phyloP scores from a whole-genome alignment of 2,888 invertebrate species.

The Graphium colonna region DNA sequence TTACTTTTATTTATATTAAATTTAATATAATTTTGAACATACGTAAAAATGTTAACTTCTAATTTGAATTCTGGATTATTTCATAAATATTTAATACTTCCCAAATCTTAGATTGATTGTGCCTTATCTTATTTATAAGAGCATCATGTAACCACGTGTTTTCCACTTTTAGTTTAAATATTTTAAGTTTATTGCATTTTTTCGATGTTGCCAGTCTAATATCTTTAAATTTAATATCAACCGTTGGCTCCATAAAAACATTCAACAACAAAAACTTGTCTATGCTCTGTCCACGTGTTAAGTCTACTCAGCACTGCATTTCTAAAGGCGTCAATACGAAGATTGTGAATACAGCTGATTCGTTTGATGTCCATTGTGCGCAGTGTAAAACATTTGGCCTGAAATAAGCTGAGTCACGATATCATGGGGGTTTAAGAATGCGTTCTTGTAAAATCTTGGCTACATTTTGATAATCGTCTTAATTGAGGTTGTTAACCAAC shows the following conservation, averaged over 20 bases:
- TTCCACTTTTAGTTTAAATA: too few relatives aligned
- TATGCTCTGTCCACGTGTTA: not conserved
- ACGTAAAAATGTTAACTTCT: too few relatives aligned
- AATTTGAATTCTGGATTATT: too few relatives aligned
- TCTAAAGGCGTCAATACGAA: constrained; percentile 11
- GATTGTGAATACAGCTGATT: constrained; percentile 5
- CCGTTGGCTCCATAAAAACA: too few relatives aligned
- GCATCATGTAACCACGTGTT: too few relatives aligned
- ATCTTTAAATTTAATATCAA: too few relatives aligned
- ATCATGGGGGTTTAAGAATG: not conserved
- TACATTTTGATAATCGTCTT: not conserved
- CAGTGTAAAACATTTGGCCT: constrained; percentile 9
- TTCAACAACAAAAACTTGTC: not conserved
- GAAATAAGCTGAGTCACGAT: constrained; percentile 10
- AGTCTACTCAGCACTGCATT: not conserved
- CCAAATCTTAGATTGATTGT: too few relatives aligned
- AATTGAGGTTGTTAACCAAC: not conserved
- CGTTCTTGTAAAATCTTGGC: not conserved
- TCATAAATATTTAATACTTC: too few relatives aligned
- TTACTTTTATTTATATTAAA: too few relatives aligned
- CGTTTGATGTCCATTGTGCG: constrained; percentile 6
- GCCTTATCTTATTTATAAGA: too few relatives aligned
- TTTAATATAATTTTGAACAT: too few relatives aligned
- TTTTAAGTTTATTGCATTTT: not conserved
- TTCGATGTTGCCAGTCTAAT: too few relatives aligned